Base-by-base conservation (phyloP, 2,888 invertebrate species). In the Habroteleia sp. region DNA sequence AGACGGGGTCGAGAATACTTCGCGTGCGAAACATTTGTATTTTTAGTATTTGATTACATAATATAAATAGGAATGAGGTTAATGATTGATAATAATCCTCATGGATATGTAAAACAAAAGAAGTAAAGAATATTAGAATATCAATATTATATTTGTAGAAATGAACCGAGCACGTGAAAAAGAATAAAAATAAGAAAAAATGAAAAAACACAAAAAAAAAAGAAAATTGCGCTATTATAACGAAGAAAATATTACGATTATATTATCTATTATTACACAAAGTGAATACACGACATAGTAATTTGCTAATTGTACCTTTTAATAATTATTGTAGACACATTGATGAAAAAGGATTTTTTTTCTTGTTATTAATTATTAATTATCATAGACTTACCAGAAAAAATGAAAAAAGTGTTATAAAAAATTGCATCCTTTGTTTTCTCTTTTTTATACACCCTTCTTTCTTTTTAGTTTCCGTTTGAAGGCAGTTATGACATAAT, bases 251-350 rank as follows among this genome's bases (percentile, higher is more conserved):
- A 85, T 84, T 85, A 85, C 82, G 80, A 84, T 84, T 84, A 84
- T 84, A 87, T 87, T 87, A 86, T 84, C 82, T 85, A 86, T 87
- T 87, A 87, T 85, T 87, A 87, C 85, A 87, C 86, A 85, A 88
- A 86, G 85, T 86, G 84, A 86, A 86, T 87, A 87, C 85, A 87
- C 86, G 84, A 86, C 81, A 86, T 86, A 86, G 86, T 87, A 85
- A 87, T 88, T 87, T 87, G 86, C 86, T 87, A 87, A 87, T 87
- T 87, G 86, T 87, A 87, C 86, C 87, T 87, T 88, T 87, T 86
- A 87, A 87, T 87, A 86, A 87, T 87, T 87, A 88, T 84, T 86
- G 85, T 87, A 87, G 86, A 87, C 85, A 86, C 83, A 85, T 84
- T 84, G 84, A 87, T 83, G 84, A 85, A 82, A 80, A 82, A 83